Percentiles rank a stretch among this genome's conserved stretches.
phyloP scores from a whole-genome alignment of 2,888 invertebrate genomes.

The Drosophila imparisetae region DNA sequence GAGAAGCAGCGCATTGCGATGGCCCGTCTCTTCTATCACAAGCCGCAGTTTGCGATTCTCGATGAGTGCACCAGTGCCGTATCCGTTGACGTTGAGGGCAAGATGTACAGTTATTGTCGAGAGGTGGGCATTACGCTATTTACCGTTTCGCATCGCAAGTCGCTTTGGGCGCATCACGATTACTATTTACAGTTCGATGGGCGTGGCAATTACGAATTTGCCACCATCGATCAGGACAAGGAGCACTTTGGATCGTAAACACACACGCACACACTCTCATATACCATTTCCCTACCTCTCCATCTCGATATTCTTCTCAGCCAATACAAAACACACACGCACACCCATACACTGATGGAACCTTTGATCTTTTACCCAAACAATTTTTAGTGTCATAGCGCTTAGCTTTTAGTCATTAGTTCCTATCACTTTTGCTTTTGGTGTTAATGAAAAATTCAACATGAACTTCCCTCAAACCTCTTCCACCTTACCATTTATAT shows the following conservation, averaged over 20 bases:
- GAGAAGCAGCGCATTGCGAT: slow-evolving; percentile 99
- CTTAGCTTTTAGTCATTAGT: slow-evolving; percentile 8
- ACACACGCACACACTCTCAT: background rate
- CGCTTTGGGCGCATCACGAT: slow-evolving; percentile 99
- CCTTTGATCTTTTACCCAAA: slow-evolving; percentile 15
- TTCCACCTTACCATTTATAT: background rate
- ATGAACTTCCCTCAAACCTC: background rate
- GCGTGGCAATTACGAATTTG: slow-evolving; percentile 94
- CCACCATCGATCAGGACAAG: slow-evolving; percentile 92
- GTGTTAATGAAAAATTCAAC: background rate
- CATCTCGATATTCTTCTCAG: background rate
- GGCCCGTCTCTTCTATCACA: slow-evolving; percentile 98
- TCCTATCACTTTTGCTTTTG: background rate
- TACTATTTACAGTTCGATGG: slow-evolving; percentile 98
- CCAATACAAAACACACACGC: background rate
- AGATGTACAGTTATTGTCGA: slow-evolving; percentile 97
- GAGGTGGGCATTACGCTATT: slow-evolving; percentile 95
- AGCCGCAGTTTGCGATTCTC: slow-evolving; percentile 98
- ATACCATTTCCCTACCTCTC: background rate
- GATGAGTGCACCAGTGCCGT: slow-evolving; percentile 99
- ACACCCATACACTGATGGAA: slow-evolving; percentile 1
- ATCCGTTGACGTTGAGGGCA: slow-evolving; percentile 98
- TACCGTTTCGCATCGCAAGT: slow-evolving; percentile 98
- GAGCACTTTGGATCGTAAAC: slow-evolving; percentile 96
- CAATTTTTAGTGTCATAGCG: slow-evolving; percentile 5